Conservation (phyloP, 2,888 invertebrate species). For the Mylabris sibirica region DNA sequence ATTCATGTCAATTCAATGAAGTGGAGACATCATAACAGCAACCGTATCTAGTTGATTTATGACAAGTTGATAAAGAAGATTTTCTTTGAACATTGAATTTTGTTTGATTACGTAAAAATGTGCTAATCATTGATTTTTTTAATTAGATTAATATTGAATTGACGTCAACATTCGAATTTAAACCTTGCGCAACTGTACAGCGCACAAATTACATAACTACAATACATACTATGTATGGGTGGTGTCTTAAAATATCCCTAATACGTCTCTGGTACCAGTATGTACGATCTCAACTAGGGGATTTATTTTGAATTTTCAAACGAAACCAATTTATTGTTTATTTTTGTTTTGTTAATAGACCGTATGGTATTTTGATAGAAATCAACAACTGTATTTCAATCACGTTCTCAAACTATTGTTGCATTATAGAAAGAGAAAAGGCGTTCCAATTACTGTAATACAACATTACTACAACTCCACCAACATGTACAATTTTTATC, state of each 20-base stretch:
- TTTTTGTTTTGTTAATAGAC: not conserved
- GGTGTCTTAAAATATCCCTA: not conserved
- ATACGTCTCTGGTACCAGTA: not conserved
- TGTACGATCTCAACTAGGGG: not conserved
- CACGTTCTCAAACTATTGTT: not conserved
- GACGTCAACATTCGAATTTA: too few relatives aligned
- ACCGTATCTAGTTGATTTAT: too few relatives aligned
- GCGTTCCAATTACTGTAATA: not conserved
- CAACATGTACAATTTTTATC: not conserved
- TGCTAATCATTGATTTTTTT: too few relatives aligned
- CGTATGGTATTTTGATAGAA: not conserved
- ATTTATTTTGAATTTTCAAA: slow-evolving; percentile 2
- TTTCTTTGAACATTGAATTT: too few relatives aligned
- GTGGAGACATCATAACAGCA: not conserved
- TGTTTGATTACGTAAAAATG: too few relatives aligned
- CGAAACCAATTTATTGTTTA: not conserved
- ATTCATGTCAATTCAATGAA: not conserved
- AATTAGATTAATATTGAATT: too few relatives aligned
- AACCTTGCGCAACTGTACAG: too few relatives aligned
- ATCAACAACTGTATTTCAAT: not conserved
- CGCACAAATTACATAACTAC: too few relatives aligned
- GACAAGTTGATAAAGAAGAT: too few relatives aligned
- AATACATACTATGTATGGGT: too few relatives aligned
- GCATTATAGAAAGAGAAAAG: not conserved
- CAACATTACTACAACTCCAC: not conserved